Conservation (phyloP, 2,797 vertebrate species). For the Pangasius mekongensis region DNA sequence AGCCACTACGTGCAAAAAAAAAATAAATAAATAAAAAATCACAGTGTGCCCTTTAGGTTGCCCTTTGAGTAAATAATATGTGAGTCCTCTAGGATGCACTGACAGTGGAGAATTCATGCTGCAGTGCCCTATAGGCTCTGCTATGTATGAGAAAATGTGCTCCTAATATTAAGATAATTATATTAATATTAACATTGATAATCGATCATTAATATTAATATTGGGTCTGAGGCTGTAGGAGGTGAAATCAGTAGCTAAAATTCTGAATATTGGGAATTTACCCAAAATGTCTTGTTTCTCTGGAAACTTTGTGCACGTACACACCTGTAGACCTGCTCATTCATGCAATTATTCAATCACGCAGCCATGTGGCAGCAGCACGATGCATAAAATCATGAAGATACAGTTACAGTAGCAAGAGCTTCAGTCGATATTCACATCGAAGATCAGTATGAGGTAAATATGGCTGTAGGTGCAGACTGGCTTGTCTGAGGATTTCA, state of each 20-base stretch:
- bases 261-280: background rate
- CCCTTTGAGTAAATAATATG: too few relatives aligned
- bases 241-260: background rate
- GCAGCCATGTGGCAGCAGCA: background rate
- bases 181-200: too few relatives aligned
- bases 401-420: background rate
- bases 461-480: background rate
- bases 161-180: background rate
- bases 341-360: conserved; percentile 3
- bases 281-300: background rate
- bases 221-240: background rate
- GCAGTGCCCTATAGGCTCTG: background rate
- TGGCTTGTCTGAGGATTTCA: background rate
- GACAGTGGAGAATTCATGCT: background rate
- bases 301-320: too few relatives aligned
- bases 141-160: background rate
- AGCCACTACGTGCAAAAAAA: background rate
- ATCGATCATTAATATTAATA: too few relatives aligned
- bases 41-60: background rate
- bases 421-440: background rate
- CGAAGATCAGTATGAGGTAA: background rate
- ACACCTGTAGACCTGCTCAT: background rate
- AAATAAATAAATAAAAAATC: background rate
- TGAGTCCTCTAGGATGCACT: background rate
- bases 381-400: background rate